These are phyloP conservation scores for Nesogale talazaci DNA, from an alignment of 2,113 vertebrate species.

Conservation along the genomic window DNA sequence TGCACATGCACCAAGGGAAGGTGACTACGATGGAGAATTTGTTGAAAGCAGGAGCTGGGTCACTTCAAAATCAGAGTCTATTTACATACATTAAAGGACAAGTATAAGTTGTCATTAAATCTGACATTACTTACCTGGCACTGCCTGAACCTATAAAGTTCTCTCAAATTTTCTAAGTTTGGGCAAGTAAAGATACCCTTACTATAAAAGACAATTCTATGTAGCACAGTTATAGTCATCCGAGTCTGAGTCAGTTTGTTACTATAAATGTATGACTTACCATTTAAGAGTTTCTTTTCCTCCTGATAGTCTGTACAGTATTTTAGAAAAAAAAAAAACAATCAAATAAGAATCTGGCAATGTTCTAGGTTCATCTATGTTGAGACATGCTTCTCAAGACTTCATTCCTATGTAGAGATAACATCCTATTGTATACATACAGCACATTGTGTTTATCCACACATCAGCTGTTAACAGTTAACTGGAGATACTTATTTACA, in stretches of 20 bases:
- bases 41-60: not conserved
- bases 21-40: not conserved
- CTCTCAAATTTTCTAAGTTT: conserved; percentile 21
- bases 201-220: not conserved
- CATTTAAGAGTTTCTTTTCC: conserved; percentile 85
- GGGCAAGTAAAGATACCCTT: not conserved
- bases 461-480: too few species aligned
- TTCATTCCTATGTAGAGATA: too few species aligned
- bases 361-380: too few species aligned
- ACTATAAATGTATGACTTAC: conserved; percentile 81
- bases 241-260: not conserved
- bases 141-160: not conserved
- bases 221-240: not conserved
- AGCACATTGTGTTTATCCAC: too few species aligned
- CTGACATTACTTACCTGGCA: too few species aligned
- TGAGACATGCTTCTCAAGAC: too few species aligned
- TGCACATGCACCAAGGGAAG: not conserved
- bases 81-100: not conserved
- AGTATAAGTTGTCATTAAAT: not conserved
- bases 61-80: not conserved
- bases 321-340: conserved; percentile 71
- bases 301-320: conserved; percentile 77
- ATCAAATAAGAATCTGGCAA: conserved; percentile 35
- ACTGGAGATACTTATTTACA: too few species aligned
- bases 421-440: too few species aligned